Base-by-base conservation (phyloP, 2,113 vertebrate species). In the Saguinus midas region DNA sequence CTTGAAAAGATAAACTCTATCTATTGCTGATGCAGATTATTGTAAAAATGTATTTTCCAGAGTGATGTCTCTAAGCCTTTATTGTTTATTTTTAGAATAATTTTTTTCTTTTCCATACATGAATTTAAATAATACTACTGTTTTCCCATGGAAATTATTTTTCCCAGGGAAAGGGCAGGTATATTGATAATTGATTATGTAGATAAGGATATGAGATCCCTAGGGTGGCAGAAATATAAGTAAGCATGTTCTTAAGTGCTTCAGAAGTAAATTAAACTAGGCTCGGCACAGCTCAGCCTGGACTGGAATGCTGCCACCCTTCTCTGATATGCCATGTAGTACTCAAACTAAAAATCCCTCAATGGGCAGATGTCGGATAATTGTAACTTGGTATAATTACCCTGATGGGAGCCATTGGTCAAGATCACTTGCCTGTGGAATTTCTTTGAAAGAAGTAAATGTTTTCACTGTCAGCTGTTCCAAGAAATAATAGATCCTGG, bases 221-320 rank as follows among this genome's bases (percentile, higher is more conserved):
- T 21, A 87, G 9, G 37, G 66, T n/a, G 17, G 9, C 66, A 66
- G 23, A 87, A 83, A 87, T 50, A 45, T 43, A 70, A 87, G 16
- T 12, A 66, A 43, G 29, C 29, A 80, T 81, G 32, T 70, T 45
- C 81, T 66, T 79, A 82, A 43, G 17, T 89, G 50, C 45, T 89
- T 83, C 78, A 8, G 93, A 80, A 90, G 79, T n/a, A 82, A 57
- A 89, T 68, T 68, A 75, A 96, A 70, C 73, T 79, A 87, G 75
- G n/a, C 27, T 97, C 45, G 18, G 43, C 21, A 79, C 23, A 14
- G 35, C 25, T 93, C 68, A 78, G 1, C 27, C 57, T 79, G 12
- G 20, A 79, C 35, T 66, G 68, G 40, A 95, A 50, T 50, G 52
- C 32, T 48, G 32, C 35, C 50, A 52, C 45, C 40, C 68, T 96